Evolutionary conservation across 1,140 invertebrate genomes (phyloP).

Genomic region (Rhynchophorus ferrugineus): DNA sequence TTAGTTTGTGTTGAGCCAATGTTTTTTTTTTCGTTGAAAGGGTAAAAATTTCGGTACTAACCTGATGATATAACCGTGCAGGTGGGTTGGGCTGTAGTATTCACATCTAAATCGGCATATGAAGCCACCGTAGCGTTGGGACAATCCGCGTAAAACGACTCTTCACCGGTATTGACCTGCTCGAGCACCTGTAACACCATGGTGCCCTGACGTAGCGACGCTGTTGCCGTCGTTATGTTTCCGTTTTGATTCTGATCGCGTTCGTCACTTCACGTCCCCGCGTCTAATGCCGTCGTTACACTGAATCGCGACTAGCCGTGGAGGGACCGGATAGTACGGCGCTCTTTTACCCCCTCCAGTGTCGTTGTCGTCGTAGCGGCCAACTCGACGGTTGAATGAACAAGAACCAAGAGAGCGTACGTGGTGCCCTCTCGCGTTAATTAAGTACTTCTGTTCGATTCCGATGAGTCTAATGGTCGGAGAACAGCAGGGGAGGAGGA

Average conservation of each 20-base stretch:
- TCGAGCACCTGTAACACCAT: constrained; percentile 43
- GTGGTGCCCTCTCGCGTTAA: constrained; percentile 5
- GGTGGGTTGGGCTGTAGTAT: constrained; percentile 36
- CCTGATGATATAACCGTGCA: constrained; percentile 40
- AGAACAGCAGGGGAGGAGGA: too few relatives aligned
- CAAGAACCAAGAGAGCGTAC: constrained; percentile 15
- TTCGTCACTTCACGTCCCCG: constrained; percentile 9
- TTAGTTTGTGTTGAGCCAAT: too few relatives aligned
- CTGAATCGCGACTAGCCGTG: neutral
- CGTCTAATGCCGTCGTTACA: constrained; percentile 3
- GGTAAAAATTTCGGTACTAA: constrained; percentile 17
- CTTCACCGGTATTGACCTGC: constrained; percentile 35
- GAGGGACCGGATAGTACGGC: constrained; percentile 7
- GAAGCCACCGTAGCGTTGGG: constrained; percentile 27
- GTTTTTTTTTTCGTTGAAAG: too few relatives aligned
- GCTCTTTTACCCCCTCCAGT: constrained; percentile 11
- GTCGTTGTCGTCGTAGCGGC: too few relatives aligned
- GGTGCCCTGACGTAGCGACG: constrained; percentile 30
- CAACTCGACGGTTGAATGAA: constrained; percentile 18
- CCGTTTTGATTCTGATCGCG: constrained; percentile 6
- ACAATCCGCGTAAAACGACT: constrained; percentile 42
- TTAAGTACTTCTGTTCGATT: too few relatives aligned
- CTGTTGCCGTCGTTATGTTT: constrained; percentile 35
- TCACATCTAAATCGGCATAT: constrained; percentile 39
- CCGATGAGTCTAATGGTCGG: too few relatives aligned